These are phyloP conservation scores for Akabosia matsudoensis DNA, from an alignment of 1,140 invertebrate species.

Conservation along the genomic window DNA sequence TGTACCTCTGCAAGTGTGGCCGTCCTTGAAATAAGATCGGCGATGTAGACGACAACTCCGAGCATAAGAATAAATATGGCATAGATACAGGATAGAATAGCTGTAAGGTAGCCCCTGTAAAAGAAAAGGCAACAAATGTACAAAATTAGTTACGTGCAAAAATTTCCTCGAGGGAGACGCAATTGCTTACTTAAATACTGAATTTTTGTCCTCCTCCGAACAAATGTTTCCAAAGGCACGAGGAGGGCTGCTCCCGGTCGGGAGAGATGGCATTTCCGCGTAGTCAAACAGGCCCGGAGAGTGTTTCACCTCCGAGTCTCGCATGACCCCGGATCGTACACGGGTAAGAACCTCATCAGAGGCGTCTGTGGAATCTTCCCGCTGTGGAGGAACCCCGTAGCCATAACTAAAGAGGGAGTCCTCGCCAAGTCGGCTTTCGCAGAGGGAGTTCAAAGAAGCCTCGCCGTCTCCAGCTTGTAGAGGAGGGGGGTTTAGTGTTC, in stretches of 20 bases:
- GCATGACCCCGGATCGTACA: slow-evolving; percentile 24
- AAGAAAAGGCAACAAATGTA: slow-evolving; percentile 20
- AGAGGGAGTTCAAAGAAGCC: slow-evolving; percentile 39
- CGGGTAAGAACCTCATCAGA: slow-evolving; percentile 37
- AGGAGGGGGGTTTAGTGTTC: slow-evolving; percentile 6
- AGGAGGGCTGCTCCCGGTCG: slow-evolving; percentile 26
- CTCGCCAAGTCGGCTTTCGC: slow-evolving; percentile 42
- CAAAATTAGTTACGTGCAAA: background rate
- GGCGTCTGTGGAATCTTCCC: slow-evolving; percentile 19
- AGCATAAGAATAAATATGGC: slow-evolving; percentile 64
- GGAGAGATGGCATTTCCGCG: slow-evolving; percentile 34
- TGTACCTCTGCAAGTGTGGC: slow-evolving; percentile 58
- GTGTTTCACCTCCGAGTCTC: slow-evolving; percentile 31
- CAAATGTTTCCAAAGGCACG: slow-evolving; percentile 43
- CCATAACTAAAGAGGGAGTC: slow-evolving; percentile 46
- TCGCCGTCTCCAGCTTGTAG: slow-evolving; percentile 31
- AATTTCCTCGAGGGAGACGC: too few species aligned
- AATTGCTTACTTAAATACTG: slow-evolving; percentile 51
- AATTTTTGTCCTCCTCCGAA: slow-evolving; percentile 48
- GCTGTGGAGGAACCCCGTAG: slow-evolving; percentile 18
- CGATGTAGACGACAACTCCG: slow-evolving; percentile 62
- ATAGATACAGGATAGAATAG: slow-evolving; percentile 62
- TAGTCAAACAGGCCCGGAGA: slow-evolving; percentile 28
- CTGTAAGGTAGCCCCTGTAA: slow-evolving; percentile 59
- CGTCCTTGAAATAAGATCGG: slow-evolving; percentile 57